phyloP scores from a whole-genome alignment of 2,113 vertebrate species.

The Parotia lawesii region DNA sequence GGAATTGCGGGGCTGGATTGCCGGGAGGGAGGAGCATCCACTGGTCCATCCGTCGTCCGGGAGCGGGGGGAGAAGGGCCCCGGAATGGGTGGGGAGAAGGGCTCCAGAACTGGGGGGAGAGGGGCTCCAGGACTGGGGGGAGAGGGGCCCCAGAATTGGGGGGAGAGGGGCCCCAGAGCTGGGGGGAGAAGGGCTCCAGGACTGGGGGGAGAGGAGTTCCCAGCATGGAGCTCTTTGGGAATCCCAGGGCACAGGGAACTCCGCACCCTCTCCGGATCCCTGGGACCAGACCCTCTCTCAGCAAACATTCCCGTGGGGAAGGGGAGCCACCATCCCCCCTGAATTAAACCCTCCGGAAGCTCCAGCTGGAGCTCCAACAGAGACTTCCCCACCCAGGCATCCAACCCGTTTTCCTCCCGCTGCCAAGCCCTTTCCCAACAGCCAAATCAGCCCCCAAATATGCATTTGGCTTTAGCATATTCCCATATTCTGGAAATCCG shows the following conservation, averaged over 20 bases:
- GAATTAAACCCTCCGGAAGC: accelerated
- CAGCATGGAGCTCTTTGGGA: neutral
- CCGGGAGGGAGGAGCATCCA: neutral
- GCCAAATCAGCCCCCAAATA: neutral
- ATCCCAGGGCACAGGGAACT: neutral
- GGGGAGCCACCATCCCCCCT: neutral
- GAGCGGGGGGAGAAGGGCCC: neutral
- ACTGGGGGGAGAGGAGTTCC: neutral
- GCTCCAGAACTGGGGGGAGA: neutral
- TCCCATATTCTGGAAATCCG: neutral
- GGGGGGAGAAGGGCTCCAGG: neutral
- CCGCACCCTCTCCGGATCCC: too few relatives aligned
- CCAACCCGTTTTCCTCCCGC: neutral
- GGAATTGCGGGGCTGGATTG: neutral
- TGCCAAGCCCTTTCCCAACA: neutral
- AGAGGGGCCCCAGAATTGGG: neutral
- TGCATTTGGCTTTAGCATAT: neutral
- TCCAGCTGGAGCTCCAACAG: neutral
- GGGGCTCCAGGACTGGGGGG: neutral
- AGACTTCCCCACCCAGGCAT: neutral
- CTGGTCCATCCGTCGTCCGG: accelerated
- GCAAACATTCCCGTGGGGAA: neutral
- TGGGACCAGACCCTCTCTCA: accelerated
- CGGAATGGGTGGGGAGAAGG: too few relatives aligned
- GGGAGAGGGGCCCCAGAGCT: neutral